Evolutionary conservation across 2,113 vertebrate genomes (phyloP).

Genomic region (Pelobates fuscus): DNA sequence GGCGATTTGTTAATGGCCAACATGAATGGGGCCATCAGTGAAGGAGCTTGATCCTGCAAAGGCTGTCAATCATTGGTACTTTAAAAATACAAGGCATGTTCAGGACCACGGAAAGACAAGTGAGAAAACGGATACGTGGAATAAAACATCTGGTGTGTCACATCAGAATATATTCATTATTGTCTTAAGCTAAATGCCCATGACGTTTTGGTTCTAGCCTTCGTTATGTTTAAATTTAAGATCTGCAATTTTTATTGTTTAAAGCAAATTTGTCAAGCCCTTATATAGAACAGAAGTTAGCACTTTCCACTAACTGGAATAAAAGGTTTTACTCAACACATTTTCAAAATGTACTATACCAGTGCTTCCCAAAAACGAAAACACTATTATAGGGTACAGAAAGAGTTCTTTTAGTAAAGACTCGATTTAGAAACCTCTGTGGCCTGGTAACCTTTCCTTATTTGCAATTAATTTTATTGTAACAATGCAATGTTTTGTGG

Average conservation of each 20-base stretch:
- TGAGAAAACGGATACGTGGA: not conserved
- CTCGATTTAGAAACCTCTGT: no score
- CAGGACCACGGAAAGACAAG: not conserved
- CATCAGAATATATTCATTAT: slow-evolving; percentile 12
- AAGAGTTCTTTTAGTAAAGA: no score
- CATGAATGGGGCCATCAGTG: not conserved
- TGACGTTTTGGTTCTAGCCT: slow-evolving; percentile 2
- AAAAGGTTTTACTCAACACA: no score
- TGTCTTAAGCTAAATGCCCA: not conserved
- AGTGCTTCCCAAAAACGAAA: no score
- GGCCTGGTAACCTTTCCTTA: no score
- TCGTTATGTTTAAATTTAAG: not conserved
- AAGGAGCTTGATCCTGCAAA: slow-evolving; percentile 1
- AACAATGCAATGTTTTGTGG: no score
- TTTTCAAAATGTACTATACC: no score
- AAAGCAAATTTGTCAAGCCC: no score
- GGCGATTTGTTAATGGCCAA: not conserved
- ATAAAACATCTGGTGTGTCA: not conserved
- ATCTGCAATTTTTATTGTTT: not conserved
- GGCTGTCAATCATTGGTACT: slow-evolving; percentile 6
- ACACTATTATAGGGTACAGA: no score
- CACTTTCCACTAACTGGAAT: no score
- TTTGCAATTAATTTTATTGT: no score
- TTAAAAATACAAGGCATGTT: slow-evolving; percentile 6
- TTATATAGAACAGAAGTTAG: no score